Percentiles rank a stretch among this genome's conserved stretches.
Conservation (phyloP, 2,113 vertebrate genomes). For the Leiothrix lutea region DNA sequence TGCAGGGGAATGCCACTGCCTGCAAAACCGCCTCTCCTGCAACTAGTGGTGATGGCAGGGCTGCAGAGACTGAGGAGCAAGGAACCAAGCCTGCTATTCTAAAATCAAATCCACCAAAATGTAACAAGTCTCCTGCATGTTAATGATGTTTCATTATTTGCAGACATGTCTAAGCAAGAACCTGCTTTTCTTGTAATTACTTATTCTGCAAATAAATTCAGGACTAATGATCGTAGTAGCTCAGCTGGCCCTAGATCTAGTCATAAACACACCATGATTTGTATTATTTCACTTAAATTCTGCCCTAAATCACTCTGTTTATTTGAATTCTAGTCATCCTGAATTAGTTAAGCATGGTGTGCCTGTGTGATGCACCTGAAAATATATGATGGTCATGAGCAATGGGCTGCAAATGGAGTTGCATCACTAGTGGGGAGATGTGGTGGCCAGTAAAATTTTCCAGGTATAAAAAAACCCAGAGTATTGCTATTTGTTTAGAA, state of each 20-base stretch:
- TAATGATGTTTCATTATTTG: background rate
- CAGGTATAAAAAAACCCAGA: background rate
- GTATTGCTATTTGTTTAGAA: background rate
- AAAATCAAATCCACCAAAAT: background rate
- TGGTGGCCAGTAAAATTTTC: background rate
- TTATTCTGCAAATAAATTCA: background rate
- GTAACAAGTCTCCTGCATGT: background rate
- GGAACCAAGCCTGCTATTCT: background rate
- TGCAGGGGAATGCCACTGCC: background rate
- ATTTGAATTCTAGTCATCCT: background rate
- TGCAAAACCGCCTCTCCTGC: background rate
- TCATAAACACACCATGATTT: background rate
- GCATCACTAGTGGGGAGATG: background rate
- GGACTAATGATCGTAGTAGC: background rate
- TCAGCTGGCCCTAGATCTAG: background rate
- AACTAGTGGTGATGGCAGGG: constrained; percentile 1
- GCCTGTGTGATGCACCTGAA: accelerated
- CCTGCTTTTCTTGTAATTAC: background rate
- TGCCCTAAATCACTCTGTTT: background rate
- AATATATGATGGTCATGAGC: background rate
- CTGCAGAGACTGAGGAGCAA: background rate
- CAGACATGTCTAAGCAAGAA: background rate
- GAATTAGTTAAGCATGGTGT: background rate
- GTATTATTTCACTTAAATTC: background rate
- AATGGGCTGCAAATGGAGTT: background rate